These are phyloP conservation scores for Mactra quadrangularis DNA, from an alignment of 1,140 invertebrate genomes.

Conservation along the genomic window DNA sequence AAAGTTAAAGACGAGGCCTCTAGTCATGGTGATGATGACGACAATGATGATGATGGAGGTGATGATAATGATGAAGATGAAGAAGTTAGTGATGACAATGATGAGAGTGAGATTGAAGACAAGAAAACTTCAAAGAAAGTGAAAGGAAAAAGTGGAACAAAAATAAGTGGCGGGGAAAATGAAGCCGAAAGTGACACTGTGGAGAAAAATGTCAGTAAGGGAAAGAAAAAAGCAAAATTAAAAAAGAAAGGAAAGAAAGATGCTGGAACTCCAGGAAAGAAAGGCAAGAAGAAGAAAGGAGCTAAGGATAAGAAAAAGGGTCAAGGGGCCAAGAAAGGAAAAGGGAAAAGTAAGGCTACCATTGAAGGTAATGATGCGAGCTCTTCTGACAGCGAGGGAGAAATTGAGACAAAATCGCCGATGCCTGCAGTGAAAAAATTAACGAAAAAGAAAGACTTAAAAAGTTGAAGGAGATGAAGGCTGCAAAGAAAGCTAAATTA, in stretches of 20 bases:
- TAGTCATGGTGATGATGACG: constrained; percentile 8
- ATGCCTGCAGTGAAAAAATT: constrained; percentile 34
- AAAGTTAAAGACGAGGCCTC: constrained; percentile 1
- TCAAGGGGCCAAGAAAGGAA: constrained; percentile 34
- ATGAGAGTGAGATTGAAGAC: constrained; percentile 2
- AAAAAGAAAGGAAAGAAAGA: not conserved
- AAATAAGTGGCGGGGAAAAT: constrained; percentile 14
- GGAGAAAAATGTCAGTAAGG: constrained; percentile 18
- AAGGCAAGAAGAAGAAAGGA: constrained; percentile 42
- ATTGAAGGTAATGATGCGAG: constrained; percentile 7
- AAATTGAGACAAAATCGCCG: constrained; percentile 6
- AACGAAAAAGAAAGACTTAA: constrained; percentile 49
- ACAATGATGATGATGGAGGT: constrained; percentile 6
- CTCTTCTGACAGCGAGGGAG: not conserved
- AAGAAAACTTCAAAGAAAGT: constrained; percentile 1
- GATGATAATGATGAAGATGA: not conserved
- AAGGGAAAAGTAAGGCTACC: constrained; percentile 37
- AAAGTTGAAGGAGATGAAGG: constrained; percentile 52
- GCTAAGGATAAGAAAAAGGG: constrained; percentile 29
- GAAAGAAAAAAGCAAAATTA: constrained; percentile 17
- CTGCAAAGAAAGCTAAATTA: constrained; percentile 47
- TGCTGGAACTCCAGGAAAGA: constrained; percentile 19
- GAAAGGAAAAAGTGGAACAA: constrained; percentile 39
- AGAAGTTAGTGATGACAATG: not conserved
- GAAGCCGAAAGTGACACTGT: not conserved